Conservation (phyloP, 2,888 invertebrate genomes). For the Drosophila borealis region DNA sequence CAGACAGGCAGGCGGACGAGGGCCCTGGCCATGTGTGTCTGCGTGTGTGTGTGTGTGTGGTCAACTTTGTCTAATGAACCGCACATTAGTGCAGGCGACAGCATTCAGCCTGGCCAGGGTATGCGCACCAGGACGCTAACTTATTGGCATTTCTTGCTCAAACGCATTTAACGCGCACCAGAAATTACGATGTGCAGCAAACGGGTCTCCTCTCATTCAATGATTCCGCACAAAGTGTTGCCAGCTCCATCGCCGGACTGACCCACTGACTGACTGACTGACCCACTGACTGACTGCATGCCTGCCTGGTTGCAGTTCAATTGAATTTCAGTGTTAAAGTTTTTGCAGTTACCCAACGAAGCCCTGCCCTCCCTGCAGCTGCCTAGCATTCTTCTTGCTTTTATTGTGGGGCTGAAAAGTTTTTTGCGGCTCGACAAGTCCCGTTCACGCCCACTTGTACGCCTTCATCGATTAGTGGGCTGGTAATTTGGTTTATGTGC, state of each 20-base stretch:
- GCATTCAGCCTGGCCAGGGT: conserved; percentile 20
- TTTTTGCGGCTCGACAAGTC: not conserved
- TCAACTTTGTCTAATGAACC: conserved; percentile 79
- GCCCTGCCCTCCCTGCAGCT: not conserved
- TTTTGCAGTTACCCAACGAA: conserved; percentile 13
- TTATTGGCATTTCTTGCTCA: conserved; percentile 66
- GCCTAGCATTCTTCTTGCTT: conserved; percentile 17
- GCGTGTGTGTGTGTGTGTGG: conserved; percentile 46
- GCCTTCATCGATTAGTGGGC: conserved; percentile 54
- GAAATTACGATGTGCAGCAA: conserved; percentile 35
- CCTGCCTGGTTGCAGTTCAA: conserved; percentile 55
- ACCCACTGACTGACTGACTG: not conserved
- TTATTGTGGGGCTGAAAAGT: conserved; percentile 24
- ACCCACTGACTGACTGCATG: conserved; percentile 6
- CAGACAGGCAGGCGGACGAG: conserved; percentile 14
- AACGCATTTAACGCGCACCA: conserved; percentile 59
- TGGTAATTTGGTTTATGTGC: conserved; percentile 67
- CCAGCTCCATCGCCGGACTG: conserved; percentile 1
- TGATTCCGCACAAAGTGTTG: conserved; percentile 35
- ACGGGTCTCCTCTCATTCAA: conserved; percentile 9
- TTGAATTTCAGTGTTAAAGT: conserved; percentile 69
- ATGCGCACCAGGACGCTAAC: conserved; percentile 47
- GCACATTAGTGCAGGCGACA: conserved; percentile 70
- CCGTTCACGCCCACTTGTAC: conserved; percentile 30
- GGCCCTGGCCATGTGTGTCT: not conserved